Conservation (phyloP, 2,113 vertebrate species). For the Reinhardtius hippoglossoides region DNA sequence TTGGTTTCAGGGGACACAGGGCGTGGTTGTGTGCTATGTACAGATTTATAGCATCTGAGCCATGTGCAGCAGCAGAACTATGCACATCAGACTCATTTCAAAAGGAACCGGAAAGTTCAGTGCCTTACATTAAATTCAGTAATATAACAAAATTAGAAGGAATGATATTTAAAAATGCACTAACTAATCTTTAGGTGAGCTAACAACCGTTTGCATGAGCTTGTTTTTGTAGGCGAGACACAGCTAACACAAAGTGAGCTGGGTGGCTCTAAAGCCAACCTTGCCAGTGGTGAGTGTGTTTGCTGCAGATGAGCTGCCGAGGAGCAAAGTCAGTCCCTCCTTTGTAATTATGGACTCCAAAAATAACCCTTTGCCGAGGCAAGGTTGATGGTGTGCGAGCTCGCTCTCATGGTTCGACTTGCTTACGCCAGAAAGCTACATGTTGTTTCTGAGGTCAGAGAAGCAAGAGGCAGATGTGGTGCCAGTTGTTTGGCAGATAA, state of each 20-base stretch:
- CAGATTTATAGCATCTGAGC: conserved; percentile 1
- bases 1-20: conserved; percentile 11
- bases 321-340: conserved; percentile 69
- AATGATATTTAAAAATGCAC: too few relatives aligned
- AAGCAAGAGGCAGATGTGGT: background rate
- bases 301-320: conserved; percentile 47
- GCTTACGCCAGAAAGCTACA: conserved; percentile 11
- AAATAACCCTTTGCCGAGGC: conserved; percentile 71
- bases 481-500: background rate
- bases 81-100: background rate
- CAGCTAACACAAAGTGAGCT: conserved; percentile 12
- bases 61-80: background rate
- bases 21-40: conserved; percentile 2
- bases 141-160: background rate
- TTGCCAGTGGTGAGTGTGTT: conserved; percentile 44
- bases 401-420: conserved; percentile 19
- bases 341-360: conserved; percentile 78
- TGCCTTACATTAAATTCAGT: background rate
- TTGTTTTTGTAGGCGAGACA: background rate
- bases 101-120: background rate
- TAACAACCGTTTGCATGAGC: too few relatives aligned
- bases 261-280: conserved; percentile 27
- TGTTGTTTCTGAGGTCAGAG: background rate
- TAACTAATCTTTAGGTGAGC: too few relatives aligned
- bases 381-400: conserved; percentile 43